A percentile compares a stretch with the other conserved stretches of the same genome.
Evolutionary conservation across 2,888 invertebrate species (phyloP).

Genomic region (Cosmorhoe ocellata): DNA sequence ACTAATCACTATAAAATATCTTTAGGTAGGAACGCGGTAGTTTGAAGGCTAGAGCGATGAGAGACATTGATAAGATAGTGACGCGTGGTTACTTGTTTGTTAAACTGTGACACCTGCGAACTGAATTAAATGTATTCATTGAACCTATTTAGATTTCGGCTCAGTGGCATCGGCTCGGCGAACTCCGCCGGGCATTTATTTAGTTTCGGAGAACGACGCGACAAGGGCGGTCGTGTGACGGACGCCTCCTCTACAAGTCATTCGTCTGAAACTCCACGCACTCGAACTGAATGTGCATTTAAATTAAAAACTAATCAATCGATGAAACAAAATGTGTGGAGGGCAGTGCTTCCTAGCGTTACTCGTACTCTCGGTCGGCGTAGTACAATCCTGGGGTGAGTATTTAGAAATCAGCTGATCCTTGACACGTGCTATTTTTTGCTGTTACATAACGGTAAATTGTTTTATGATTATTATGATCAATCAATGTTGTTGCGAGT

Average conservation of each 20-base stretch:
- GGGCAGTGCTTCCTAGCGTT: conserved; percentile 60
- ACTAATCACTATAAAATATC: too few species aligned
- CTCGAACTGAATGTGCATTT: conserved; percentile 65
- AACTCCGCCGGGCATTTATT: conserved; percentile 36
- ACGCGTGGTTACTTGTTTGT: conserved; percentile 17
- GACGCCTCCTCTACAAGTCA: conserved; percentile 59
- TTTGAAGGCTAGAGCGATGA: conserved; percentile 28
- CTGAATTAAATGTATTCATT: conserved; percentile 47
- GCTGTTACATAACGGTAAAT: conserved; percentile 61
- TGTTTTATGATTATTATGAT: conserved; percentile 19
- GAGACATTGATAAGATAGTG: conserved; percentile 52
- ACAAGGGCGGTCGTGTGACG: conserved; percentile 53
- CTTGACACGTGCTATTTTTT: conserved; percentile 68
- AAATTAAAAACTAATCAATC: conserved; percentile 49
- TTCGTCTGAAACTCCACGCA: conserved; percentile 65
- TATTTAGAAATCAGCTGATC: conserved; percentile 71
- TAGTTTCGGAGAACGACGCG: conserved; percentile 68
- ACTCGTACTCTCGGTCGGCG: conserved; percentile 52
- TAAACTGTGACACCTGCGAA: conserved; percentile 48
- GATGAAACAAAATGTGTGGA: conserved; percentile 75
- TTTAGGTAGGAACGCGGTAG: conserved; percentile 22
- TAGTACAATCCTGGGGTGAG: conserved; percentile 71
- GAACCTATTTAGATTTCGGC: conserved; percentile 59
- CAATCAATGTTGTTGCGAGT: conserved; percentile 20
- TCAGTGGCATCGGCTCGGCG: conserved; percentile 43